Base-by-base conservation (phyloP, 1,140 invertebrate genomes). In the Brachionus asplanchnoidis region DNA sequence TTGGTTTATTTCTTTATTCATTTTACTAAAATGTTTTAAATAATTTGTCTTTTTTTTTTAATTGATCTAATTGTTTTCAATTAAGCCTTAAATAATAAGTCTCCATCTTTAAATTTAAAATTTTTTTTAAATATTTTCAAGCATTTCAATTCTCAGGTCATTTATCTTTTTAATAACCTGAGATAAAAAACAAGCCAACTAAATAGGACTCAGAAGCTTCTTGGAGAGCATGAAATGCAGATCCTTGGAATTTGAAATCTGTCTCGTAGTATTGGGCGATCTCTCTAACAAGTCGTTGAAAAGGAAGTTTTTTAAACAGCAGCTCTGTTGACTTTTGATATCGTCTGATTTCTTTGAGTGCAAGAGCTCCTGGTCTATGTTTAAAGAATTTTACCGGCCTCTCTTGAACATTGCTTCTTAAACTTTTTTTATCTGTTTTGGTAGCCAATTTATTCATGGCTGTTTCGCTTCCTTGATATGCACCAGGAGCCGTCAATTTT, bases 281-380 rank as follows among this genome's bases (percentile, higher is more conserved):
- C 92, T 95, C 94, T 91, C 94, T 92, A 20, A 95, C 94, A 80
- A 95, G 90, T 78, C 94, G 92, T 88, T 95, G 94, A 92, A 95
- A 95, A 0, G 94, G 94, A 89, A 94, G 90, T 90, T 95, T 94
- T 87, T 92, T 92, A 90, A 94, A 93, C 56, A 94, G 90, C 89
- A 94, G 90, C 88, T 95, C 94, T 11, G 94, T 95, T 5, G 92
- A 93, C 88, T 95, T 95, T 88, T 95, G 94, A 90, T 95, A 95
- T 89, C 94, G 92, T n/a, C n/a, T n/a, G n/a, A n/a, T n/a, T n/a
- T n/a, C n/a, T n/a, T n/a, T n/a, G n/a, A n/a, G n/a, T n/a, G 94
- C 94, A 53, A 95, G 94, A 20, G 94, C 95, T 88, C 94, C 94
- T 83, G 94, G 94, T 85, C 94, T 84, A 82, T 87, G 90, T 32